Evolutionary conservation across 2,113 vertebrate genomes (phyloP).

Genomic region (Myxocyprinus asiaticus): DNA sequence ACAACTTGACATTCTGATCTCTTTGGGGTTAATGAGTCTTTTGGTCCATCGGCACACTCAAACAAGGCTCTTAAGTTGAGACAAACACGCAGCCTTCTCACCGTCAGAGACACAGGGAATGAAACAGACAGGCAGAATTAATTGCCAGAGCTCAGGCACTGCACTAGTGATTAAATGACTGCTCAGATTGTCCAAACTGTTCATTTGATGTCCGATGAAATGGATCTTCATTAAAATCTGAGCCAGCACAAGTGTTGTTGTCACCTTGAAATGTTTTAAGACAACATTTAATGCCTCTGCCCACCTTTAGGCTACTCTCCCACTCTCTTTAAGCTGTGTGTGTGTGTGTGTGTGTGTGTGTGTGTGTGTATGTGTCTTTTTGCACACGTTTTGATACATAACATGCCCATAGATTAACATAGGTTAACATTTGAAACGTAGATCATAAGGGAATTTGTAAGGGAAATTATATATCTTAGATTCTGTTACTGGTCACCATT

Average conservation of each 20-base stretch:
- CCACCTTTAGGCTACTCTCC: neutral
- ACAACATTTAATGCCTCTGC: conserved; percentile 14
- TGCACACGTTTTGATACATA: too few relatives aligned
- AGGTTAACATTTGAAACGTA: too few relatives aligned
- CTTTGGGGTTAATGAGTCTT: neutral
- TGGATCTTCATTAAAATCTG: conserved; percentile 54
- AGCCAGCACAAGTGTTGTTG: conserved; percentile 7
- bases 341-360: too few relatives aligned
- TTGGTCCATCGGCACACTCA: conserved; percentile 9
- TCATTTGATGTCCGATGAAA: conserved; percentile 43
- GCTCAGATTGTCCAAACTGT: conserved; percentile 40
- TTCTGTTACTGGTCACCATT: too few relatives aligned
- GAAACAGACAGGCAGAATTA: conserved; percentile 49
- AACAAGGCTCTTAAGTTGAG: neutral
- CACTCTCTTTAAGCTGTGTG: neutral
- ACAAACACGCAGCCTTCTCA: neutral
- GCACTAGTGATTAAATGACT: conserved; percentile 51
- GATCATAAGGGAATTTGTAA: too few relatives aligned
- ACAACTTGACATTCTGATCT: neutral
- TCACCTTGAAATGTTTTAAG: conserved; percentile 49
- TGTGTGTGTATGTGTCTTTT: too few relatives aligned
- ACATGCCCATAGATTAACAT: too few relatives aligned
- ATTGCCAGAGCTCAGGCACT: conserved; percentile 24
- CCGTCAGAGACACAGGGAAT: conserved; percentile 7
- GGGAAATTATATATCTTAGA: too few relatives aligned